Base-by-base conservation (phyloP, 1,140 invertebrate species). In the Mylabris phalerata region DNA sequence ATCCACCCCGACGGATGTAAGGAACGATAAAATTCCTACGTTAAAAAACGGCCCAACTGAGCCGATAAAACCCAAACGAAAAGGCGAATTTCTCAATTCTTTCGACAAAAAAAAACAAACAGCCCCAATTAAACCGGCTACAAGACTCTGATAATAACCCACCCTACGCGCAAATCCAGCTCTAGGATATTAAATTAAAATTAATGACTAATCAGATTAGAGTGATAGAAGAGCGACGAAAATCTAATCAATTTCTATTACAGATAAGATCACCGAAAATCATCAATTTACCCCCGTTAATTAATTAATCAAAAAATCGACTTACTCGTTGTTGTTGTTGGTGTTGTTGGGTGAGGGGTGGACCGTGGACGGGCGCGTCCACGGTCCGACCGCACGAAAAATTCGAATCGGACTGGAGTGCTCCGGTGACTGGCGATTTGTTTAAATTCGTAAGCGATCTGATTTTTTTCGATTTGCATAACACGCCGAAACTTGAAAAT, bases 401-500 rank as follows among this genome's bases (percentile, higher is more conserved):
- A 56, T 59, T 57, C 39, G 46, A 63, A 64, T 62, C 64, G 66
- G 60, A 67, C 66, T 67, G 64, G 64, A 57, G 51, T 60, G 13
- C 2, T 13, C 19, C 19, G 19, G 19, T 19, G 19, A 19, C 19
- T 19, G 19, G 19, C 19, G 19, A 19, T 19, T 19, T 19, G 19
- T 19, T 19, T 19, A 19, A 19, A 19, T 19, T 24, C 4, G 9
- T 10, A 60, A 62, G 59, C 42, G 40, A 48, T 44, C 57, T 9
- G 48, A 59, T 42, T 48, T 50, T 44, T 50, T 57, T 11, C 7
- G 32, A 42, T 42, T 11, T 42, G 41, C 48, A 55, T 56, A 59
- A 52, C 55, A 44, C 46, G 49, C 60, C 19, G 59, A 63, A 66
- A 67, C 65, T 64, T 50, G 65, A 67, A 67, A 67, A 67, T 67